A percentile compares a stretch with the other conserved stretches of the same genome.
Evolutionary conservation across 2,888 invertebrate genomes (phyloP).

Genomic region (Chloroclystis v-ata): DNA sequence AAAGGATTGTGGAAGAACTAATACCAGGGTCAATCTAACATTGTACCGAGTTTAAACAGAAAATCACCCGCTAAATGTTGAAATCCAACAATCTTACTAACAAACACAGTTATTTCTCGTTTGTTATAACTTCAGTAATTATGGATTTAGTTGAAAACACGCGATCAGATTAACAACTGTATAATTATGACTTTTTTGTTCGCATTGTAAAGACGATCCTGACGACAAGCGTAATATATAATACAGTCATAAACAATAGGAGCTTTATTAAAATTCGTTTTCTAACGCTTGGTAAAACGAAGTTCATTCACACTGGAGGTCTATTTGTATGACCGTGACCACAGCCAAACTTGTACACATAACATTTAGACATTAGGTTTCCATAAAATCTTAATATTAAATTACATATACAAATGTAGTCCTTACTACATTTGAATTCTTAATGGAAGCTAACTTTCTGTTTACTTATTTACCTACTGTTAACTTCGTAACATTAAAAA

Average conservation of each 20-base stretch:
- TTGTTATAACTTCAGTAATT: neutral
- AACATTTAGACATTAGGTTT: too few relatives aligned
- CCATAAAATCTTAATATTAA: too few relatives aligned
- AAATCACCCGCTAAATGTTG: too few relatives aligned
- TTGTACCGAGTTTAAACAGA: too few relatives aligned
- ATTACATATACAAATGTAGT: neutral
- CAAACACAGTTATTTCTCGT: conserved; percentile 1
- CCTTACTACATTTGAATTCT: too few relatives aligned
- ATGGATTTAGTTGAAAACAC: conserved; percentile 19
- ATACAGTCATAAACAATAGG: conserved; percentile 64
- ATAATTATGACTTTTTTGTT: conserved; percentile 34
- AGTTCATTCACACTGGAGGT: conserved; percentile 65
- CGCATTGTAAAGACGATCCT: conserved; percentile 37
- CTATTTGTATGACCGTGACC: conserved; percentile 60
- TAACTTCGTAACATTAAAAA: too few relatives aligned
- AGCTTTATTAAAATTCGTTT: conserved; percentile 71
- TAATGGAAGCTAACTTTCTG: too few relatives aligned
- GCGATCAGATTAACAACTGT: conserved; percentile 26
- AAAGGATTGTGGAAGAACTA: too few relatives aligned
- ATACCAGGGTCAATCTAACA: too few relatives aligned
- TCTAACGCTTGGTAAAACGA: conserved; percentile 61
- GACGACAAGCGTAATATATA: conserved; percentile 60
- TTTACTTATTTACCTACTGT: too few relatives aligned
- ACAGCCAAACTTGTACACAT: conserved; percentile 14
- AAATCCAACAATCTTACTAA: too few relatives aligned